A percentile compares a stretch with the other conserved stretches of the same genome.
phyloP scores from a whole-genome alignment of 2,113 vertebrate species.

The Lophochroa leadbeateri region DNA sequence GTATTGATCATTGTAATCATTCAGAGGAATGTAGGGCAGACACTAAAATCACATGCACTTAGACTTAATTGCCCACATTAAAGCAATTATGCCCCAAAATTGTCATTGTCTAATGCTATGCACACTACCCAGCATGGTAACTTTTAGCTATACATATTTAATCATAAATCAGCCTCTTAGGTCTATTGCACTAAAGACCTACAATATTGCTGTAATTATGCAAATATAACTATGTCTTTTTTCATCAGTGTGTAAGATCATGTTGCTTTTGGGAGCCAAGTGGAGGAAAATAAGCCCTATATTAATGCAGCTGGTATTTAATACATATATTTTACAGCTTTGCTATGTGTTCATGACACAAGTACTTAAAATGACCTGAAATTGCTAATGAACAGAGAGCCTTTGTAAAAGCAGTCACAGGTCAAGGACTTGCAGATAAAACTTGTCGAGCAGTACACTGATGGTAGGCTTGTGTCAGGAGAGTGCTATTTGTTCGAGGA shows the following conservation, averaged over 20 bases:
- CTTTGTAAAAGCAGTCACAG: conserved; percentile 77
- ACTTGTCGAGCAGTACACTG: conserved; percentile 44
- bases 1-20: conserved; percentile 90
- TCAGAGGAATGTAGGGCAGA: conserved; percentile 85
- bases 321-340: conserved; percentile 31
- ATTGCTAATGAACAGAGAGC: conserved; percentile 77
- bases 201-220: conserved; percentile 71
- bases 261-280: conserved; percentile 51
- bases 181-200: conserved; percentile 72
- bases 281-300: conserved; percentile 68
- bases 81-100: conserved; percentile 91
- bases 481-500: not conserved
- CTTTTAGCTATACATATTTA: conserved; percentile 77
- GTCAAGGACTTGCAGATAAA: conserved; percentile 81
- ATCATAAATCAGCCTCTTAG: conserved; percentile 78
- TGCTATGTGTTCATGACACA: conserved; percentile 80
- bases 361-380: conserved; percentile 73
- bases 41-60: conserved; percentile 92
- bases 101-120: conserved; percentile 78
- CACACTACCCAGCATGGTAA: conserved; percentile 74
- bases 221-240: conserved; percentile 50
- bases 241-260: conserved; percentile 6
- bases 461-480: conserved; percentile 33
- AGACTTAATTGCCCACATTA: conserved; percentile 94
- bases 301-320: conserved; percentile 75